Evolutionary conservation across 2,113 vertebrate genomes (phyloP).

Genomic region (Malurus elegans): DNA sequence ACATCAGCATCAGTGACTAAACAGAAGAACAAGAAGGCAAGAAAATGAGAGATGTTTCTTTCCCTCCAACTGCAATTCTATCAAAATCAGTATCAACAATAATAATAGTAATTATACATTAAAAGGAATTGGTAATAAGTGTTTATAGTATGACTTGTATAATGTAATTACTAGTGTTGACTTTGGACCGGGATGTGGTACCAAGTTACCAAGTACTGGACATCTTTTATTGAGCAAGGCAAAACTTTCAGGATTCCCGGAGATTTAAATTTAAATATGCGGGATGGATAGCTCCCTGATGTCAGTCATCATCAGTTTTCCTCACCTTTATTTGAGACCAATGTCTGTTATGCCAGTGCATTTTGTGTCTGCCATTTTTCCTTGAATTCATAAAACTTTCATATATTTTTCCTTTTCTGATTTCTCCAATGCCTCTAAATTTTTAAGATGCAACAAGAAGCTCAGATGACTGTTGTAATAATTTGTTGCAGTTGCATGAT

Average conservation of each 20-base stretch:
- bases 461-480: not conserved
- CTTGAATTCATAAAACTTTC: not conserved
- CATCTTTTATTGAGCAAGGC: not conserved
- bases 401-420: not conserved
- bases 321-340: not conserved
- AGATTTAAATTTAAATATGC: not conserved
- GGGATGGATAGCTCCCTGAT: not conserved
- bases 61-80: not conserved
- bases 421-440: not conserved
- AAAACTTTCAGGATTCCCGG: not conserved
- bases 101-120: not conserved
- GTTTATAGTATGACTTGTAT: not conserved
- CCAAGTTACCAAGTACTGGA: not conserved
- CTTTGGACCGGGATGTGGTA: not conserved
- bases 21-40: not conserved
- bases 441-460: not conserved
- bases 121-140: not conserved
- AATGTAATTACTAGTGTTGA: not conserved
- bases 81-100: not conserved
- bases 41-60: not conserved
- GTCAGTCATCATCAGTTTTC: not conserved
- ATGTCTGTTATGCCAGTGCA: rapidly evolving
- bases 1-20: not conserved
- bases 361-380: not conserved
- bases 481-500: not conserved